These are phyloP conservation scores for Procavia capensis DNA, from an alignment of 2,113 vertebrate species.

Conservation along the genomic window DNA sequence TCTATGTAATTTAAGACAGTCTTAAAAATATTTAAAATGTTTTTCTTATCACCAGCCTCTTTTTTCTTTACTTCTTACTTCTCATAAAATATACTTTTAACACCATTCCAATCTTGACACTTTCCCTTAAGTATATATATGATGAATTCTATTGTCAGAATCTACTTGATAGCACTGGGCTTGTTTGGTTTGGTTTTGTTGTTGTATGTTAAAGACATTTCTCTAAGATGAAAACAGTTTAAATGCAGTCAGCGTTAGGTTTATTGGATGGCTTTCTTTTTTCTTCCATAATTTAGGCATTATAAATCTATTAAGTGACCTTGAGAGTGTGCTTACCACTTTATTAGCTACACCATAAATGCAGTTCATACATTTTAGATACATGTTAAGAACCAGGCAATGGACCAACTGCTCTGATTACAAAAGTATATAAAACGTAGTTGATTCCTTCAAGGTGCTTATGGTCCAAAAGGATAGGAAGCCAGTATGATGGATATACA, in stretches of 20 bases:
- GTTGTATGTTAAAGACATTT: background rate
- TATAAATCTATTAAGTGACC: slow-evolving; percentile 33
- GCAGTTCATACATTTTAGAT: background rate
- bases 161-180: too few species aligned
- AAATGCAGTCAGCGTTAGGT: background rate
- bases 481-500: background rate
- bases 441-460: too few species aligned
- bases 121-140: background rate
- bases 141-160: background rate
- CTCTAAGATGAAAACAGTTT: background rate
- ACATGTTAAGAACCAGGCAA: background rate
- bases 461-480: background rate
- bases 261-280: slow-evolving; percentile 36
- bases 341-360: background rate
- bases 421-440: background rate
- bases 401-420: background rate
- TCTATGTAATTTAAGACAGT: background rate
- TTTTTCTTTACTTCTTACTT: slow-evolving; percentile 16
- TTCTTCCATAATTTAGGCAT: slow-evolving; percentile 20
- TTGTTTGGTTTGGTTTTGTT: too few species aligned
- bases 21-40: background rate
- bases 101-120: background rate
- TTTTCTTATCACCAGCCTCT: background rate
- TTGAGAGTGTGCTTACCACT: background rate
- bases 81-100: background rate